These are phyloP conservation scores for Caenorhabditis brenneri DNA, from an alignment of 1,140 invertebrate species.

Conservation along the genomic window DNA sequence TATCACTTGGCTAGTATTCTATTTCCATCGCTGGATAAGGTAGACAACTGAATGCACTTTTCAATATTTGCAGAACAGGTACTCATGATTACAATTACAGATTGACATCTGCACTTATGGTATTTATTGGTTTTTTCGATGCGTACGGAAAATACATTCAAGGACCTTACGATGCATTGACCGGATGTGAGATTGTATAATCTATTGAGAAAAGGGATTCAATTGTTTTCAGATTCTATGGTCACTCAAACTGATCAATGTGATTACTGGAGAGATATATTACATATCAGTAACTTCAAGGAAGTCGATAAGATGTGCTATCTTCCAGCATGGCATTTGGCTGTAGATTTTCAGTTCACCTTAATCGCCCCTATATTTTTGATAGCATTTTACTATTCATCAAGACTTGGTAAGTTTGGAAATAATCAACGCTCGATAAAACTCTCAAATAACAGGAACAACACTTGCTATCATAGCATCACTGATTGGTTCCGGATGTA, in stretches of 20 bases:
- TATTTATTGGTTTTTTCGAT: conserved; percentile 9
- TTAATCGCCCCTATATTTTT: not conserved
- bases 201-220: not conserved
- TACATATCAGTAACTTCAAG: not conserved
- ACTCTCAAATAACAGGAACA: not conserved
- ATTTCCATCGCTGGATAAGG: conserved; percentile 15
- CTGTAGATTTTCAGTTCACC: conserved; percentile 22
- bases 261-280: conserved; percentile 6
- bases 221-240: not conserved
- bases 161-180: conserved; percentile 17
- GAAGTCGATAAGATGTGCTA: conserved; percentile 2
- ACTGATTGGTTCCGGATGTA: not conserved
- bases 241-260: conserved; percentile 19
- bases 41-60: not conserved
- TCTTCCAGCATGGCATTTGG: conserved; percentile 20
- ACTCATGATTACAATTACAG: not conserved
- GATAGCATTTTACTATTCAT: not conserved
- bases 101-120: conserved; percentile 35
- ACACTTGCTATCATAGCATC: not conserved
- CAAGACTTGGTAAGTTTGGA: not conserved
- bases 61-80: not conserved
- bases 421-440: not conserved
- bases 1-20: conserved; percentile 1
- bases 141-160: conserved; percentile 28
- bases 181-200: not conserved